Base-by-base conservation (phyloP, 2,888 invertebrate genomes). In the Hydroisotoma schaefferi region DNA sequence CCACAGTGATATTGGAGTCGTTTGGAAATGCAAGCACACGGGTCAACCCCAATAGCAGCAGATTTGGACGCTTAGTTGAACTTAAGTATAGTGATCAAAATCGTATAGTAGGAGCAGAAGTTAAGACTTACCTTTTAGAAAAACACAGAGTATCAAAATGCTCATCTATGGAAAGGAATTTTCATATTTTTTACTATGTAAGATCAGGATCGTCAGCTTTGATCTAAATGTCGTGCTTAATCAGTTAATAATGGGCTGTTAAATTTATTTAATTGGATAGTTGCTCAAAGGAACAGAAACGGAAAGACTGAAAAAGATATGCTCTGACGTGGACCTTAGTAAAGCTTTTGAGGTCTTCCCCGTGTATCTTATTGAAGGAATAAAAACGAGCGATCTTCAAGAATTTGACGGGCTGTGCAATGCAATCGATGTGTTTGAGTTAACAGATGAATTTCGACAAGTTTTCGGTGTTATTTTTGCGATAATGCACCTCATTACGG, bases 171-270 rank as follows among this genome's bases (percentile, higher is more conserved):
- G 70, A 70, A 49, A 54, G 70, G 10, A 70, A 61, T 38, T 70
- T 70, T 44, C 70, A 70, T 46, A 68, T 70, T 20, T 70, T 70
- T 54, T 68, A 70, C 38, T 68, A 67, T 33, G 65, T 70, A 59
- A 53, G 59, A n/a, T n/a, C n/a, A n/a, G n/a, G n/a, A n/a, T n/a
- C n/a, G n/a, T n/a, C n/a, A n/a, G n/a, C n/a, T n/a, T n/a, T n/a
- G n/a, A n/a, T n/a, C n/a, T n/a, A n/a, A n/a, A n/a, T n/a, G n/a
- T n/a, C n/a, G n/a, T n/a, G n/a, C n/a, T n/a, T n/a, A n/a, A n/a
- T n/a, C n/a, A n/a, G n/a, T n/a, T n/a, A n/a, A n/a, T n/a, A n/a
- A n/a, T 33, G 33, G 8, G 33, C 8, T 10, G 33, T 8, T 33
- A 33, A 33, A 33, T 10, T 33, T 33, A 33, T 10, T 43, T 43